Conservation (phyloP, 2,888 invertebrate genomes). For the Platycheirus albimanus region DNA sequence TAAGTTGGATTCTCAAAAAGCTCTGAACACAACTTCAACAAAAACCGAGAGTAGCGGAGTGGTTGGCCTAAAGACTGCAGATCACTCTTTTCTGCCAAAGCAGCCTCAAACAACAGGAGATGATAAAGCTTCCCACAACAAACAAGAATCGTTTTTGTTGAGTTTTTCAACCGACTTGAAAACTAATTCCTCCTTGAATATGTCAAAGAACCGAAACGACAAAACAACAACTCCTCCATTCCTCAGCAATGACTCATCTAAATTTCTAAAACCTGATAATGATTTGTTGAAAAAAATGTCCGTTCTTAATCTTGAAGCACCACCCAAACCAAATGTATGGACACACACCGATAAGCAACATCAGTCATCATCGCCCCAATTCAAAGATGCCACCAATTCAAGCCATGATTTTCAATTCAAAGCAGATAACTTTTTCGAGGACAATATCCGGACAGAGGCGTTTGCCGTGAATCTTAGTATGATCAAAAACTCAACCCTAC, state of each 20-base stretch:
- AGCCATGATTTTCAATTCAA: conserved; percentile 1
- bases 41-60: neutral
- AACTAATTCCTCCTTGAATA: neutral
- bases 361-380: conserved; percentile 6
- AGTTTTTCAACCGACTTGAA: conserved; percentile 1
- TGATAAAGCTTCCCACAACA: conserved; percentile 6
- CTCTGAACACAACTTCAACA: neutral
- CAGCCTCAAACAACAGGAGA: neutral
- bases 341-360: too few relatives aligned
- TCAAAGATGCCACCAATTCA: neutral
- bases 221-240: too few relatives aligned
- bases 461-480: conserved; percentile 79
- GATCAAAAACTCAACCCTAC: conserved; percentile 80
- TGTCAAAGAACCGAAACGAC: neutral
- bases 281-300: conserved; percentile 8
- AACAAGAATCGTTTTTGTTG: neutral
- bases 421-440: conserved; percentile 76
- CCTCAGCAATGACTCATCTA: too few relatives aligned
- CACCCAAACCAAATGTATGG: neutral
- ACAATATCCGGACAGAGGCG: conserved; percentile 80
- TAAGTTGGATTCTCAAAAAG: neutral
- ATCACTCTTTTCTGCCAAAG: neutral
- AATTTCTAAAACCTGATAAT: too few relatives aligned
- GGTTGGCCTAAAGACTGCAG: neutral
- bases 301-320: neutral